Base-by-base conservation (phyloP, 2,797 vertebrate genomes). In the Sphenodon punctatus region DNA sequence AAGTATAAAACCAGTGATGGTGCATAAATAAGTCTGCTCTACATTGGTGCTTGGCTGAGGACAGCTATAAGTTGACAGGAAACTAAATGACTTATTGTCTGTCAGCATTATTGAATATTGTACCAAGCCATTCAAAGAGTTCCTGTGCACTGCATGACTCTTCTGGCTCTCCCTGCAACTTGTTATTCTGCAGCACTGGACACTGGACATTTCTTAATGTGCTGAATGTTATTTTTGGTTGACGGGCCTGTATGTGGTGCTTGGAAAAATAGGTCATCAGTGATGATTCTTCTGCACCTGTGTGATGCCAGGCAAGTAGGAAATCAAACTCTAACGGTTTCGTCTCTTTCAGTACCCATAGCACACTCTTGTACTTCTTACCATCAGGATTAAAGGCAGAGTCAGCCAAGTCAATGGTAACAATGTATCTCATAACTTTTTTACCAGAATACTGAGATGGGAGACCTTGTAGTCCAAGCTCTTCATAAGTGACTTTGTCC, bases 51-150 rank as follows among this genome's bases (percentile, higher is more conserved):
- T 94, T 0, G 97, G 97, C 45, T 97, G 95, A 14, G 98, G 97
- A 88, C 97, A 98, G 65, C 92, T 91, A 63, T 96, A 96, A 0
- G 97, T 95, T 22, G 98, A 99, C 73, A 98, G 76, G 91, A 98
- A 99, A 89, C 90, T 95, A 88, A 84, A 93, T 1, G 97, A 94
- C 4, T 93, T 89, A 49, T 98, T 97, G 85, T 97, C 92, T 72
- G 78, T 78, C 89, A 5, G 96, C 87, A 2, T 93, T 78, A 12
- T 95, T 92, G 38, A 95, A 95, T 84, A 98, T 92, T 0, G 97
- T 97, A 3, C 98, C 98, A 0, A 99, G 93, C 98, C 98, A 99
- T 75, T 98, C 98, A 61, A 98, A 94, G 43, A 98, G 88, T 69
- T 95, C 92, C 12, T 92, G 93, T 1, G 97, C 90, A 32, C 96